Conservation (phyloP, 1,140 invertebrate genomes). For the Heterodera carotae region DNA sequence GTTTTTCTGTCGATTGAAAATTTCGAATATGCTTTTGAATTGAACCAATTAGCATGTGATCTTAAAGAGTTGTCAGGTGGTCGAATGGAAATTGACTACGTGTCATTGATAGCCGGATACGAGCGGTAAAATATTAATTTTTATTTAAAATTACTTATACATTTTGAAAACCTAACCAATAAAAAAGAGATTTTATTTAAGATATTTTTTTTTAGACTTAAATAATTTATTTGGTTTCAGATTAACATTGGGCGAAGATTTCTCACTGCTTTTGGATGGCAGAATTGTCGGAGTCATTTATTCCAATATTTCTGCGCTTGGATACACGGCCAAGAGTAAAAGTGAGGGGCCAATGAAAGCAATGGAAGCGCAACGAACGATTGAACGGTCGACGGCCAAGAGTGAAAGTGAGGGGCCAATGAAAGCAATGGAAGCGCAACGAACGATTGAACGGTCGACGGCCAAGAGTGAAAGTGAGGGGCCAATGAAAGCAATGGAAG, state of each 20-base stretch:
- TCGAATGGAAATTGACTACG: slow-evolving; percentile 75
- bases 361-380: slow-evolving; percentile 80
- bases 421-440: slow-evolving; percentile 84
- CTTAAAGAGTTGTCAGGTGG: slow-evolving; percentile 69
- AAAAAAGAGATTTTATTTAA: not conserved
- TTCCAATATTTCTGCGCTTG: slow-evolving; percentile 84
- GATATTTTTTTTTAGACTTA: not conserved
- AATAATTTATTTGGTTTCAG: slow-evolving; percentile 40
- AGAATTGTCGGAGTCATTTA: slow-evolving; percentile 85
- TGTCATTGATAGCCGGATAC: slow-evolving; percentile 71
- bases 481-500: slow-evolving; percentile 90
- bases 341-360: too few relatives aligned
- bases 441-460: slow-evolving; percentile 71
- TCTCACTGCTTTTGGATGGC: slow-evolving; percentile 69
- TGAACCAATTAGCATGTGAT: slow-evolving; percentile 83
- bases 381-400: slow-evolving; percentile 66
- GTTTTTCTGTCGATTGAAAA: slow-evolving; percentile 85
- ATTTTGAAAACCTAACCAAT: not conserved
- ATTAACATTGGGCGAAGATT: slow-evolving; percentile 38
- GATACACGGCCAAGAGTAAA: too few relatives aligned
- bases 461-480: too few relatives aligned
- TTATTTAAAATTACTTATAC: not conserved
- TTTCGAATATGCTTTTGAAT: slow-evolving; percentile 72
- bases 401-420: too few relatives aligned
- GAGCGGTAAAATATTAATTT: slow-evolving; percentile 38